Evolutionary conservation across 2,797 vertebrate species (phyloP).

Genomic region (Knipowitschia caucasica): DNA sequence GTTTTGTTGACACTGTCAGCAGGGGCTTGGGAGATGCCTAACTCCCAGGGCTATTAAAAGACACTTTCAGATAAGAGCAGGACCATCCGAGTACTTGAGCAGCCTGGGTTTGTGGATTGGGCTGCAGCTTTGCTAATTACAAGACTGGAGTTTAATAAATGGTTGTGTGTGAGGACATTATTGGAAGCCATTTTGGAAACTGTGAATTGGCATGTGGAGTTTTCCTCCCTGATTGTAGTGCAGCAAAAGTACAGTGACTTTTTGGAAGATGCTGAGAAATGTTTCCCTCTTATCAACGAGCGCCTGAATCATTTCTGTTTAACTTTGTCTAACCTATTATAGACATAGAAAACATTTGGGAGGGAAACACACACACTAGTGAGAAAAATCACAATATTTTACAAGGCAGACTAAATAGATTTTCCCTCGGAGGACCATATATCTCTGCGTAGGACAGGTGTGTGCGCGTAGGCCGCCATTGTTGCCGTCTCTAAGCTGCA

Average conservation of each 20-base stretch:
- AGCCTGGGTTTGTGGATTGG: slow-evolving; percentile 26
- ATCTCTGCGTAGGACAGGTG: slow-evolving; percentile 60
- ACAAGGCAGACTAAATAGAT: slow-evolving; percentile 57
- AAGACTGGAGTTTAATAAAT: background rate
- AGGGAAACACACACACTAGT: slow-evolving; percentile 47
- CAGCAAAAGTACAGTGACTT: background rate
- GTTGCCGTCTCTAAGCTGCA: slow-evolving; percentile 34
- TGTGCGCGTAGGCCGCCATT: slow-evolving; percentile 36
- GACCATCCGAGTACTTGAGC: slow-evolving; percentile 25
- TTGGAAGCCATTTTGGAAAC: background rate
- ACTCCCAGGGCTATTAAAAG: slow-evolving; percentile 60
- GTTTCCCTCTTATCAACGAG: background rate
- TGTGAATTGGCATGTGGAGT: background rate
- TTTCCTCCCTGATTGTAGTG: background rate
- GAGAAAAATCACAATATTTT: slow-evolving; percentile 61
- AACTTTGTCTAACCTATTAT: slow-evolving; percentile 27
- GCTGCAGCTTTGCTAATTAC: slow-evolving; percentile 8
- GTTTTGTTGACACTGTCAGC: slow-evolving; percentile 68
- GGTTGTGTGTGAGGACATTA: background rate
- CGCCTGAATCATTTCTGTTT: slow-evolving; percentile 18
- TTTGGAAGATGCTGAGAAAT: background rate
- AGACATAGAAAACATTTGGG: slow-evolving; percentile 30
- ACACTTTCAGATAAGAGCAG: slow-evolving; percentile 64
- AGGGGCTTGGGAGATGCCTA: slow-evolving; percentile 42
- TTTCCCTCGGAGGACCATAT: slow-evolving; percentile 49